Base-by-base conservation (phyloP, 2,797 vertebrate genomes). In the Cichlasoma orientale region DNA sequence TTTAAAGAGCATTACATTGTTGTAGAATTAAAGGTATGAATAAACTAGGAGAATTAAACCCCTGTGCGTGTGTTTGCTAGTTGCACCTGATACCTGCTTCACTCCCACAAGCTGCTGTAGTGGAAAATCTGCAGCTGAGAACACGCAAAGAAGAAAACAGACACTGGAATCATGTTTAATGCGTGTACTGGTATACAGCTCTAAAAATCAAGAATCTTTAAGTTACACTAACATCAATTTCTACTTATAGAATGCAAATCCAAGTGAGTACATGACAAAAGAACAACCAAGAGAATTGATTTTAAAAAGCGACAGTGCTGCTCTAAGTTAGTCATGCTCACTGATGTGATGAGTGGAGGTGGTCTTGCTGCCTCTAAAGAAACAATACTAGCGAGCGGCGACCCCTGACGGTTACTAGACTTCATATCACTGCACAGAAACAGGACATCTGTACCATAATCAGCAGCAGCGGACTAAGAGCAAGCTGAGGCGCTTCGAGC, bases 1-100 rank as follows among this genome's bases (percentile, higher is more conserved):
- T 68, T 94, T 91, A 83, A 87, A 92, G 90, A 94, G 89, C 87
- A 92, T 94, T 94, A 93, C 86, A 82, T 91, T 93, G 93, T 94
- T 94, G 94, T 95, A 95, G 93, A 93, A 86, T 93, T 90, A 84
- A 90, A 93, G 79, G 71, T 88, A 78, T 69, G 89, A 93, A 90
- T 91, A 91, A 94, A 94, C 86, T 92, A 93, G 89, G 81, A 68
- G 25, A 29, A 78, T 50, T 90, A 89, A 11, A 82, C 82, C 8
- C 18, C 11, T 56, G 75, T 74, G 71, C 74, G 68, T 81, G 50
- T 85, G 68, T 31, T 69, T 69, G 41, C 41, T 21, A n/a, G 52
- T 8, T 9, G n/a, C 52, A 5, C 25, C 12, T 29, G 41, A 50
- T 29, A 13, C 52, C 57, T 75, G 73, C 75, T 55, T 56, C 63